Percentiles rank a stretch among this genome's conserved stretches.
phyloP scores from a whole-genome alignment of 2,797 vertebrate species.

The Danionella dracula region DNA sequence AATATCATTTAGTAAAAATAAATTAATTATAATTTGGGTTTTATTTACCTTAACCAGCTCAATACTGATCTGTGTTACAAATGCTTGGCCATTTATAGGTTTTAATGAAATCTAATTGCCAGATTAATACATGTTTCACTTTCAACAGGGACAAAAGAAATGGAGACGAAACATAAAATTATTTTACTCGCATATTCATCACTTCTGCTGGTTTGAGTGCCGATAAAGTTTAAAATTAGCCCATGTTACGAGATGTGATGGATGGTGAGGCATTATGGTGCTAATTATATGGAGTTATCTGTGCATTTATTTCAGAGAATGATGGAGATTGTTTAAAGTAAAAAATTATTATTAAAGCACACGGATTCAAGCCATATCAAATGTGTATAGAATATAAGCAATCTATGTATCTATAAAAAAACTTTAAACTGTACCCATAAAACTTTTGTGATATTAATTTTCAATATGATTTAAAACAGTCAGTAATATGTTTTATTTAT shows the following conservation, averaged over 20 bases:
- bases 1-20: too few relatives aligned
- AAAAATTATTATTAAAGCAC: slow-evolving; percentile 45
- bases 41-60: too few relatives aligned
- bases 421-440: too few relatives aligned
- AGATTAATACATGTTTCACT: slow-evolving; percentile 66
- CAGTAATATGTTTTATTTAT: too few relatives aligned
- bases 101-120: slow-evolving; percentile 76
- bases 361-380: slow-evolving; percentile 38
- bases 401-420: slow-evolving; percentile 27
- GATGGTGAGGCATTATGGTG: slow-evolving; percentile 61
- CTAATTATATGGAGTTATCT: slow-evolving; percentile 64
- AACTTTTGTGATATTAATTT: too few relatives aligned
- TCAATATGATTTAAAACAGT: too few relatives aligned
- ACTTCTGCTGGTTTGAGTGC: slow-evolving; percentile 63
- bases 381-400: slow-evolving; percentile 16
- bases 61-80: too few relatives aligned
- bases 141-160: slow-evolving; percentile 69
- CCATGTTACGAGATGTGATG: slow-evolving; percentile 62
- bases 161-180: slow-evolving; percentile 69
- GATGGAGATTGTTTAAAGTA: slow-evolving; percentile 50
- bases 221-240: slow-evolving; percentile 76
- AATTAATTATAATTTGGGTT: too few relatives aligned
- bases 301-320: slow-evolving; percentile 46
- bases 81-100: slow-evolving; percentile 75
- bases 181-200: slow-evolving; percentile 75